These are phyloP conservation scores for Holacanthella duospinosa DNA, from an alignment of 2,888 invertebrate genomes.

Conservation along the genomic window DNA sequence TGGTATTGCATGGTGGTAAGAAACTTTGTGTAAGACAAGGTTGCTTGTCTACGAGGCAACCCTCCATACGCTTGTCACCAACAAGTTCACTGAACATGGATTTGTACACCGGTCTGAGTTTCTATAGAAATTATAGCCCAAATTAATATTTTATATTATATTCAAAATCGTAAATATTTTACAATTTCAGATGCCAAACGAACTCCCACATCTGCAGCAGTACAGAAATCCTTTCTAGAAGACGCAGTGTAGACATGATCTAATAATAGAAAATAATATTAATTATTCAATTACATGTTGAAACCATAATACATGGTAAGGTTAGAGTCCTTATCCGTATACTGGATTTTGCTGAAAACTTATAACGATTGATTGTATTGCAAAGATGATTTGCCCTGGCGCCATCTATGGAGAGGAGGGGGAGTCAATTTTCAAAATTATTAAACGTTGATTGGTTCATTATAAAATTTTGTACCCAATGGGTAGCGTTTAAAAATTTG, in stretches of 20 bases:
- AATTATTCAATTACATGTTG: too few species aligned
- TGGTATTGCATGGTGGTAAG: slow-evolving; percentile 22
- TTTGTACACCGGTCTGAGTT: slow-evolving; percentile 41
- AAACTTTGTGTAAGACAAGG: slow-evolving; percentile 27
- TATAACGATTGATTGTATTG: too few species aligned
- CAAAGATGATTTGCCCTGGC: too few species aligned
- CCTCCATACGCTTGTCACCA: slow-evolving; percentile 44
- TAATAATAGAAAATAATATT: slow-evolving; percentile 9
- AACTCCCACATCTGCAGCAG: slow-evolving; percentile 12
- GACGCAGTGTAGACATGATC: slow-evolving; percentile 23
- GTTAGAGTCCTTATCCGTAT: too few species aligned
- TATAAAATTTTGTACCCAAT: too few species aligned
- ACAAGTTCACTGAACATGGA: slow-evolving; percentile 54
- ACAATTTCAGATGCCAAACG: slow-evolving; percentile 21
- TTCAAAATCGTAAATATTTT: slow-evolving; percentile 10
- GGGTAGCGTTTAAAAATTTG: too few species aligned
- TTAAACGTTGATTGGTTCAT: too few species aligned
- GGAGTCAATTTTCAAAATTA: too few species aligned
- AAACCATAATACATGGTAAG: too few species aligned
- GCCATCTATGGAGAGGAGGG: too few species aligned
- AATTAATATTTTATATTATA: neutral
- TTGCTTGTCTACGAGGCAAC: slow-evolving; percentile 18
- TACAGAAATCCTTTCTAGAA: neutral
- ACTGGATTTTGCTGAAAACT: too few species aligned
- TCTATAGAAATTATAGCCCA: slow-evolving; percentile 25